These are phyloP conservation scores for Pyrgus malvae DNA, from an alignment of 2,888 invertebrate species.

Conservation along the genomic window DNA sequence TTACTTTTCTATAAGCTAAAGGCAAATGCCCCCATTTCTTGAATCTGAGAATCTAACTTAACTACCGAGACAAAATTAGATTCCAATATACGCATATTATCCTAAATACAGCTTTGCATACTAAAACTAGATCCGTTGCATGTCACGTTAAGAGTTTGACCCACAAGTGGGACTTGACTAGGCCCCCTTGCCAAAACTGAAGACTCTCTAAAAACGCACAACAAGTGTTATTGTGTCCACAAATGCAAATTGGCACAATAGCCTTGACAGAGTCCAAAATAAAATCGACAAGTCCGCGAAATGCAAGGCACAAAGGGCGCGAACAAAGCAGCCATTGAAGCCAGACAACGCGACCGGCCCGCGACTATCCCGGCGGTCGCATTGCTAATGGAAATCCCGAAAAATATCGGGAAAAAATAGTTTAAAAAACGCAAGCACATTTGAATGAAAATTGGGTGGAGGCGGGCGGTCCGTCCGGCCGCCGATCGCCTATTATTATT, in stretches of 20 bases:
- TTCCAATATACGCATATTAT: too few species aligned
- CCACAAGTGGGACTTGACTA: slow-evolving; percentile 2
- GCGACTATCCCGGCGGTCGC: slow-evolving; percentile 63
- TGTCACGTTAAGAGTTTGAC: not conserved
- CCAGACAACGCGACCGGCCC: slow-evolving; percentile 46
- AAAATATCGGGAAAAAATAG: slow-evolving; percentile 74
- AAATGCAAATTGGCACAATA: slow-evolving; percentile 26
- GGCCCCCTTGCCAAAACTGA: slow-evolving; percentile 4
- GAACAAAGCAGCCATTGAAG: slow-evolving; percentile 51
- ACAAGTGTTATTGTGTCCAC: slow-evolving; percentile 24
- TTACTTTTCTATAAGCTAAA: too few species aligned
- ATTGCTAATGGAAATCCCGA: slow-evolving; percentile 77
- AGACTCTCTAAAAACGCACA: slow-evolving; percentile 20
- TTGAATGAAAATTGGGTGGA: slow-evolving; percentile 80
- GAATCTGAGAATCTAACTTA: too few species aligned
- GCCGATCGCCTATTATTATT: slow-evolving; percentile 80
- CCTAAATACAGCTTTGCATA: too few species aligned
- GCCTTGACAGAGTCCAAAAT: slow-evolving; percentile 24
- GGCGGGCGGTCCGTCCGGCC: slow-evolving; percentile 59
- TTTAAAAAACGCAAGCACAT: slow-evolving; percentile 73
- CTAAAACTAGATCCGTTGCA: not conserved
- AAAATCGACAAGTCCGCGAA: slow-evolving; percentile 26
- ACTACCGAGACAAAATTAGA: too few species aligned
- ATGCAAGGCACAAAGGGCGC: slow-evolving; percentile 20
- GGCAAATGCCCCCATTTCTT: too few species aligned